phyloP scores from a whole-genome alignment of 2,113 vertebrate species.

The Scortum barcoo region DNA sequence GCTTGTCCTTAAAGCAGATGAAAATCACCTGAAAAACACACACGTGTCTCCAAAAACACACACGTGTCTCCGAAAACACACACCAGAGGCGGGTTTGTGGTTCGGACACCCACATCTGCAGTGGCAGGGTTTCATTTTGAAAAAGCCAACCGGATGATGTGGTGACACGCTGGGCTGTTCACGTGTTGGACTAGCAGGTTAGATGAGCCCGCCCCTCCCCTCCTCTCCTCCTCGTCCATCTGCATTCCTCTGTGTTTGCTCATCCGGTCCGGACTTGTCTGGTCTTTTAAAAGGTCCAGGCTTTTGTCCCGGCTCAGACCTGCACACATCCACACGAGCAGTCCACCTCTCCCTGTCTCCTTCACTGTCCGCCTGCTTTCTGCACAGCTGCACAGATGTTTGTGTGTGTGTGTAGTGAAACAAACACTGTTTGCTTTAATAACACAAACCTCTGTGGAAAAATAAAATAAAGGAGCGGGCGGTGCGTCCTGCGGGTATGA shows the following conservation, averaged over 20 bases:
- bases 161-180: too few relatives aligned
- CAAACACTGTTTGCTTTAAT: background rate
- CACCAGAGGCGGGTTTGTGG: background rate
- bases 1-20: background rate
- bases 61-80: background rate
- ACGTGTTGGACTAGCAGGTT: too few relatives aligned
- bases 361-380: background rate
- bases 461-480: background rate
- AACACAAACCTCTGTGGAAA: background rate
- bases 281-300: background rate
- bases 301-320: too few relatives aligned
- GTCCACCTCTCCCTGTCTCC: background rate
- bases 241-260: constrained; percentile 13
- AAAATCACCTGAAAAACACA: background rate
- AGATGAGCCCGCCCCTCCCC: too few relatives aligned
- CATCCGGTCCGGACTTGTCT: background rate
- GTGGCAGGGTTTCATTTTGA: background rate
- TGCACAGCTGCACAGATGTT: background rate
- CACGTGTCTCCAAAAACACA: background rate
- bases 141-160: constrained; percentile 10
- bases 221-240: rapidly evolving
- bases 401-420: too few relatives aligned
- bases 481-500: rapidly evolving
- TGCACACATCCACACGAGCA: rapidly evolving
- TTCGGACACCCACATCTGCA: too few relatives aligned